Conservation (phyloP, 2,113 vertebrate species). For the Sander vitreus region DNA sequence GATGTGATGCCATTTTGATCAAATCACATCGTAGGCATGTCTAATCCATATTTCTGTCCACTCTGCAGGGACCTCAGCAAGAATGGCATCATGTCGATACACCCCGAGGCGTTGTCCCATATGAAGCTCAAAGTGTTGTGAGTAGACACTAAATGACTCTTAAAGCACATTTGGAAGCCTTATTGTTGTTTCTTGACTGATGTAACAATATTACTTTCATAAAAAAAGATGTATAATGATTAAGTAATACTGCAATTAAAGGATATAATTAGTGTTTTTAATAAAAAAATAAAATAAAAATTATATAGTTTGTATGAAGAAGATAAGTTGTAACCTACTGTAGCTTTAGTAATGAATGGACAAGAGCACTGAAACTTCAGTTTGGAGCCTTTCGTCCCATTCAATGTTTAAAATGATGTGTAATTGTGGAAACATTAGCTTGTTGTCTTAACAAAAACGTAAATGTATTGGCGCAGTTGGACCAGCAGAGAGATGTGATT, state of each 20-base stretch:
- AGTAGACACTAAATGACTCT: constrained; percentile 73
- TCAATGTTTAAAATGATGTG: neutral
- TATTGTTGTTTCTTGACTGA: neutral
- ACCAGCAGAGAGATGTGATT: constrained; percentile 1
- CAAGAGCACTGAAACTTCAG: neutral
- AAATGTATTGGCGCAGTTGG: neutral
- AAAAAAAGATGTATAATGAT: constrained; percentile 18
- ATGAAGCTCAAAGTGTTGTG: constrained; percentile 94
- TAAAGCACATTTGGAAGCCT: constrained; percentile 3
- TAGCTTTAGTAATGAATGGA: neutral
- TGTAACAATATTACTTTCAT: constrained; percentile 18
- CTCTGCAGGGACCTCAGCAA: constrained; percentile 91
- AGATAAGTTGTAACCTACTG: neutral
- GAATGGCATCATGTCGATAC: constrained; percentile 97
- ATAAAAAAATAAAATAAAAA: neutral
- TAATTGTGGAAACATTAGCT: neutral
- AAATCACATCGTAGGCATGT: constrained; percentile 16
- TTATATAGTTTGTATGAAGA: neutral
- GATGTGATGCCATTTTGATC: constrained; percentile 21
- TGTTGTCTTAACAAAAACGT: too few species aligned
- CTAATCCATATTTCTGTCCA: constrained; percentile 33
- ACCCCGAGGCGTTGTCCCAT: constrained; percentile 93
- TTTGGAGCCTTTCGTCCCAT: neutral
- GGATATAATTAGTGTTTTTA: constrained; percentile 5
- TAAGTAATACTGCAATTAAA: neutral